Evolutionary conservation across 2,797 vertebrate genomes (phyloP).

Genomic region (Gymnoscopelus braueri): DNA sequence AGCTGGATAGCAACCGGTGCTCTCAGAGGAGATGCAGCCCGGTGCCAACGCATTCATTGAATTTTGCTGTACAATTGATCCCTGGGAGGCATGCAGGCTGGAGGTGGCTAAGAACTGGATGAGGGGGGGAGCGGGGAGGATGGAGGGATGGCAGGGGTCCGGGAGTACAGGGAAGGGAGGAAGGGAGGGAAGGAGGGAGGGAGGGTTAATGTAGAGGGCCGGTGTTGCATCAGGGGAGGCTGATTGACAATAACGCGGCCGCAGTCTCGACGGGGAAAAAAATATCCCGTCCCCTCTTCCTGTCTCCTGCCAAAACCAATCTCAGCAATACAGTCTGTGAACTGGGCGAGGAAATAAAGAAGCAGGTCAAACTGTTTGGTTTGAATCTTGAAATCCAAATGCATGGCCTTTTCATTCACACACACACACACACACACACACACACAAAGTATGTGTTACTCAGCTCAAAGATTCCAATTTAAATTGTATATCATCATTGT

Average conservation of each 20-base stretch:
- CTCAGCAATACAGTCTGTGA: slow-evolving; percentile 9
- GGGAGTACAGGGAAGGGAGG: slow-evolving; percentile 40
- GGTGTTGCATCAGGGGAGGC: slow-evolving; percentile 53
- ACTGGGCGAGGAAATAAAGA: slow-evolving; percentile 3
- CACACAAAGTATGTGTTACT: too few relatives aligned
- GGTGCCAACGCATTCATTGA: too few relatives aligned
- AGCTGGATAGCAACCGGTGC: too few relatives aligned
- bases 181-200: slow-evolving; percentile 44
- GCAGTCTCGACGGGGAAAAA: slow-evolving; percentile 69
- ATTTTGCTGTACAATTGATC: too few relatives aligned
- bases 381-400: too few relatives aligned
- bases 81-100: too few relatives aligned
- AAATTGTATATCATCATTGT: too few relatives aligned
- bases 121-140: too few relatives aligned
- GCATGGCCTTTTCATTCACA: background rate
- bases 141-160: slow-evolving; percentile 1
- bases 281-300: slow-evolving; percentile 52
- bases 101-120: too few relatives aligned
- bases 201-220: slow-evolving; percentile 53
- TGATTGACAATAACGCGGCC: slow-evolving; percentile 71
- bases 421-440: background rate
- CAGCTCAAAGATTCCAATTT: too few relatives aligned
- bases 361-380: too few relatives aligned
- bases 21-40: too few relatives aligned
- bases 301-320: slow-evolving; percentile 14